Evolutionary conservation across 1,140 invertebrate species (phyloP).

Genomic region (Drosophila kanapiae): DNA sequence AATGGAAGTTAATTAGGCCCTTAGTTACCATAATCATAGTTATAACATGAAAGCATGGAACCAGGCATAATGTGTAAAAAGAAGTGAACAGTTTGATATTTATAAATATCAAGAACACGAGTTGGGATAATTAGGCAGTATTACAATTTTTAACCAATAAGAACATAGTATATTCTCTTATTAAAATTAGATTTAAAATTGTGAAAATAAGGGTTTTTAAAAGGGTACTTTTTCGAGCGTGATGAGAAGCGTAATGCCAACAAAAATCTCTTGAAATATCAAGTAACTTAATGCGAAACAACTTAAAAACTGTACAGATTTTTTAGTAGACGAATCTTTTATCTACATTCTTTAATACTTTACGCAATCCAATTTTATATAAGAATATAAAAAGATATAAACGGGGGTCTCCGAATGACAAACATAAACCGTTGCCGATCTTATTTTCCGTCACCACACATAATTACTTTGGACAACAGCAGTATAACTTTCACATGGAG

Average conservation of each 20-base stretch:
- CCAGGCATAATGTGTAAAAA: not conserved
- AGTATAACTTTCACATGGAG: not conserved
- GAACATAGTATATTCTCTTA: no score
- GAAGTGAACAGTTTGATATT: not conserved
- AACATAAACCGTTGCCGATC: not conserved
- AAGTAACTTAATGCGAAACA: not conserved
- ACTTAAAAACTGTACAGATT: not conserved
- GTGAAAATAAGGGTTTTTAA: no score
- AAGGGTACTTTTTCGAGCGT: no score
- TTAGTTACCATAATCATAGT: constrained; percentile 51
- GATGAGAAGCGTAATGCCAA: not conserved
- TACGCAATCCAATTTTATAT: not conserved
- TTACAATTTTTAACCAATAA: no score
- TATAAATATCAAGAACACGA: not conserved
- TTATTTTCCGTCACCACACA: constrained; percentile 1
- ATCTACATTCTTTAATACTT: no score
- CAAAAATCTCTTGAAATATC: not conserved
- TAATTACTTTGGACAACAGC: constrained; percentile 13
- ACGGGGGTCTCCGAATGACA: not conserved
- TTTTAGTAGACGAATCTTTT: not conserved
- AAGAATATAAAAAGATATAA: not conserved
- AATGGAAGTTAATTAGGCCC: constrained; percentile 3
- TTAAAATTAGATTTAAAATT: no score
- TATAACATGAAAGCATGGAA: constrained; percentile 38
- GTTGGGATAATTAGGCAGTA: not conserved